A percentile compares a stretch with the other conserved stretches of the same genome.
Conservation (phyloP, 1,140 invertebrate genomes). For the Lineus longissimus region DNA sequence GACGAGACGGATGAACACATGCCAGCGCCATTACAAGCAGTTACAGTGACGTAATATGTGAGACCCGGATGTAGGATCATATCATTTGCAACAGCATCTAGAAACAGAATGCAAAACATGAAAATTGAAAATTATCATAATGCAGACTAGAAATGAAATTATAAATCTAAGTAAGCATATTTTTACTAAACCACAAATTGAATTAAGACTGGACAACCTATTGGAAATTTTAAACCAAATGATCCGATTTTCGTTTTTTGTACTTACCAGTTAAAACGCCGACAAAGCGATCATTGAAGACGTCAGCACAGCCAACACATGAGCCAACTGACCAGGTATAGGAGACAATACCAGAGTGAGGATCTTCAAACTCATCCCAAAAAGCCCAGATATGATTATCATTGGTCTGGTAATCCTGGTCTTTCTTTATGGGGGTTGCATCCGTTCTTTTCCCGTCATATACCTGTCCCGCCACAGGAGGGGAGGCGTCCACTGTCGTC, state of each 20-base stretch:
- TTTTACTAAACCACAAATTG: no score
- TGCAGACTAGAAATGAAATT: no score
- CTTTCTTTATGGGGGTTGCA: not conserved
- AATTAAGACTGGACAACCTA: no score
- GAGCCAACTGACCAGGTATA: slow-evolving; percentile 24
- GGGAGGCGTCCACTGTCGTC: slow-evolving; percentile 17
- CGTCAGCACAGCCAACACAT: slow-evolving; percentile 25
- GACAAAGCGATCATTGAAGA: slow-evolving; percentile 15
- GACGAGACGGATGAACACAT: slow-evolving; percentile 25
- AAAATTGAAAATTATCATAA: no score
- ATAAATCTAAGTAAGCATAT: no score
- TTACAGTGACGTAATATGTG: slow-evolving; percentile 30
- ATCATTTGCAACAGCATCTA: slow-evolving; percentile 18
- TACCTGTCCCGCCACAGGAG: slow-evolving; percentile 24
- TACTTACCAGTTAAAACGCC: not conserved
- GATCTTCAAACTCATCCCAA: slow-evolving; percentile 25
- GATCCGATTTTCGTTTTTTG: no score
- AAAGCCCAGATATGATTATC: slow-evolving; percentile 6
- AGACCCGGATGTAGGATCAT: slow-evolving; percentile 23
- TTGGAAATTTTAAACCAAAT: no score
- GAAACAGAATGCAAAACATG: no score
- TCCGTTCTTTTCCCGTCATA: slow-evolving; percentile 17
- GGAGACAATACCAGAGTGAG: slow-evolving; percentile 17
- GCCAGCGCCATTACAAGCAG: slow-evolving; percentile 27
- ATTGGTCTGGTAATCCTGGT: slow-evolving; percentile 16